Evolutionary conservation across 2,888 invertebrate genomes (phyloP).

Genomic region (Caenorhabditis sulstoni): DNA sequence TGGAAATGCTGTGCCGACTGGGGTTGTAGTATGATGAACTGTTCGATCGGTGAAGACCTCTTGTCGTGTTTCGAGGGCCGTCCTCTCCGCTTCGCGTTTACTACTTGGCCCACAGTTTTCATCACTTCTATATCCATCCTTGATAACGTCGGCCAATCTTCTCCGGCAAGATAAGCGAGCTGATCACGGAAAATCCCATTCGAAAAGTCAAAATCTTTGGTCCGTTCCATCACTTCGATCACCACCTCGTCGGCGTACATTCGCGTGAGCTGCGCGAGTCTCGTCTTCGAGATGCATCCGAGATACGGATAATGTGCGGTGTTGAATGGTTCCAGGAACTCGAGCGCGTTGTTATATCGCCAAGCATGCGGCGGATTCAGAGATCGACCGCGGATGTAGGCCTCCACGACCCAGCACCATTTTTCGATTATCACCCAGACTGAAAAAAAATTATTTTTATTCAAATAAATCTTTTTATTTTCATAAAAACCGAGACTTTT

Average conservation of each 20-base stretch:
- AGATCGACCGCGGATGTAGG: slow-evolving; percentile 35
- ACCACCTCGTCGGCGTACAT: slow-evolving; percentile 31
- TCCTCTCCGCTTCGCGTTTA: slow-evolving; percentile 34
- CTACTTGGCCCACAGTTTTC: slow-evolving; percentile 31
- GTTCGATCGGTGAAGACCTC: slow-evolving; percentile 33
- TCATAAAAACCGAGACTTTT: too few relatives aligned
- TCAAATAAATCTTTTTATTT: too few relatives aligned
- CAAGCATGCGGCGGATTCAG: slow-evolving; percentile 35
- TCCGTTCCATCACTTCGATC: slow-evolving; percentile 10
- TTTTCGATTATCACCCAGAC: slow-evolving; percentile 64
- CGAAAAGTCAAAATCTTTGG: slow-evolving; percentile 17
- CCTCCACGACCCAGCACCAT: slow-evolving; percentile 67
- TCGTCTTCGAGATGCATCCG: slow-evolving; percentile 43
- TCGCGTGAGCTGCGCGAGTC: slow-evolving; percentile 47
- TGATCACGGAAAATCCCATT: slow-evolving; percentile 30
- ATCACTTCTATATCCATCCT: not conserved
- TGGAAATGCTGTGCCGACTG: slow-evolving; percentile 40
- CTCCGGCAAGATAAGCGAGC: slow-evolving; percentile 25
- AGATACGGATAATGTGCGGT: slow-evolving; percentile 43
- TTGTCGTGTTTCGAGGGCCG: slow-evolving; percentile 13
- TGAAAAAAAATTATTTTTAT: slow-evolving; percentile 83
- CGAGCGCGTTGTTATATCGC: slow-evolving; percentile 57
- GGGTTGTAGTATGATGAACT: slow-evolving; percentile 13
- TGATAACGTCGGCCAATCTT: not conserved
- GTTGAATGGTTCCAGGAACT: slow-evolving; percentile 36